A percentile compares a stretch with the other conserved stretches of the same genome.
These are phyloP conservation scores for Nebria salina DNA, from an alignment of 2,888 invertebrate genomes.

Conservation along the genomic window DNA sequence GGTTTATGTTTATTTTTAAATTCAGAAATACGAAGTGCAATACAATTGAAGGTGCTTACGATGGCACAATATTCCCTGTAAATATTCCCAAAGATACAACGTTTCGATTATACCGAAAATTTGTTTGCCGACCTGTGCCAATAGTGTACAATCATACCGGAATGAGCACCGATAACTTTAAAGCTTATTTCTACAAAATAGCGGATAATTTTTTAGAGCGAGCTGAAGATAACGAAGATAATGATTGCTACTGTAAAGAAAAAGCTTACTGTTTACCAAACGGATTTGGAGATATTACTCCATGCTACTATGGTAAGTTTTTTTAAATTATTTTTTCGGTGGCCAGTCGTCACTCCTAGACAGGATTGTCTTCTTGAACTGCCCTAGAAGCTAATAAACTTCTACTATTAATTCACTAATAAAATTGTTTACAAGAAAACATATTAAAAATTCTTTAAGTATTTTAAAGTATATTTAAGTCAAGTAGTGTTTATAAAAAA, in stretches of 20 bases:
- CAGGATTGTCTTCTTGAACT: too few relatives aligned
- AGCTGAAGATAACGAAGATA: slow-evolving; percentile 66
- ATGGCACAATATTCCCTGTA: slow-evolving; percentile 77
- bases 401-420: too few relatives aligned
- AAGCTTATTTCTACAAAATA: slow-evolving; percentile 70
- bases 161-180: slow-evolving; percentile 64
- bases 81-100: slow-evolving; percentile 66
- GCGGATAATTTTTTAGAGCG: slow-evolving; percentile 69
- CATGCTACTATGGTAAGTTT: slow-evolving; percentile 67
- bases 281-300: slow-evolving; percentile 64
- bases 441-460: too few relatives aligned
- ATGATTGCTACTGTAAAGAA: slow-evolving; percentile 72
- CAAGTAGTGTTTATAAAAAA: too few relatives aligned
- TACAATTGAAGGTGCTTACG: slow-evolving; percentile 73
- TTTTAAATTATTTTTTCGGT: not conserved
- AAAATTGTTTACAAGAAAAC: too few relatives aligned
- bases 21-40: slow-evolving; percentile 71
- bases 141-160: slow-evolving; percentile 62
- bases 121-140: slow-evolving; percentile 78
- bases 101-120: slow-evolving; percentile 75
- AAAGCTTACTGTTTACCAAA: slow-evolving; percentile 79
- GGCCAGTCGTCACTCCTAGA: not conserved
- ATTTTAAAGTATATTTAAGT: too few relatives aligned
- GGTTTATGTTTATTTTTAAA: too few relatives aligned
- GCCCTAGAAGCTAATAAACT: too few relatives aligned